Conservation (phyloP, 1,140 invertebrate genomes). For the Bombus superbus region DNA sequence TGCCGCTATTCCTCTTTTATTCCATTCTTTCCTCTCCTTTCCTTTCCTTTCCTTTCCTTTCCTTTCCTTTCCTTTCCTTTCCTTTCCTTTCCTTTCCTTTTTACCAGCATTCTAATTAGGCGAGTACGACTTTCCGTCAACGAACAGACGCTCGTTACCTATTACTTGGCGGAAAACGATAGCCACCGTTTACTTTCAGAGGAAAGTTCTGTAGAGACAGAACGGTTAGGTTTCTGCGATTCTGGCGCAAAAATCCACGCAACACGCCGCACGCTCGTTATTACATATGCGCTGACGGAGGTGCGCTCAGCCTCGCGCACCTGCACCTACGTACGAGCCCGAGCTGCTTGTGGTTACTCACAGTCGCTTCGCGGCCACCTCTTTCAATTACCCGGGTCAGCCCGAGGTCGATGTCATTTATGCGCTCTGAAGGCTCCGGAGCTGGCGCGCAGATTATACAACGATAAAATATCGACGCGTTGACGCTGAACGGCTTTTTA, state of each 20-base stretch:
- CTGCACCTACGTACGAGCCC: constrained; percentile 43
- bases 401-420: constrained; percentile 56
- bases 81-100: background rate
- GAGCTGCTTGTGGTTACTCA: constrained; percentile 41
- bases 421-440: constrained; percentile 29
- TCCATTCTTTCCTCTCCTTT: background rate
- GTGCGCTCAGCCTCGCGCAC: background rate
- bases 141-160: background rate
- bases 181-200: background rate
- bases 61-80: background rate
- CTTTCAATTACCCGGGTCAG: constrained; percentile 61
- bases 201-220: too few species aligned
- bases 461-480: constrained; percentile 42
- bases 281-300: constrained; percentile 9
- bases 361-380: constrained; percentile 42
- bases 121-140: background rate
- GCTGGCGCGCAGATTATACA: constrained; percentile 23
- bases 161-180: background rate
- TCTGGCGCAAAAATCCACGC: background rate
- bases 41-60: background rate
- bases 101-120: constrained; percentile 7
- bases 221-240: constrained; percentile 18
- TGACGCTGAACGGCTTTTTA: constrained; percentile 38
- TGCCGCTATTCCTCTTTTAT: background rate
- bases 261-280: constrained; percentile 14